Conservation (phyloP, 2,888 invertebrate species). For the Dasypolia templi region DNA sequence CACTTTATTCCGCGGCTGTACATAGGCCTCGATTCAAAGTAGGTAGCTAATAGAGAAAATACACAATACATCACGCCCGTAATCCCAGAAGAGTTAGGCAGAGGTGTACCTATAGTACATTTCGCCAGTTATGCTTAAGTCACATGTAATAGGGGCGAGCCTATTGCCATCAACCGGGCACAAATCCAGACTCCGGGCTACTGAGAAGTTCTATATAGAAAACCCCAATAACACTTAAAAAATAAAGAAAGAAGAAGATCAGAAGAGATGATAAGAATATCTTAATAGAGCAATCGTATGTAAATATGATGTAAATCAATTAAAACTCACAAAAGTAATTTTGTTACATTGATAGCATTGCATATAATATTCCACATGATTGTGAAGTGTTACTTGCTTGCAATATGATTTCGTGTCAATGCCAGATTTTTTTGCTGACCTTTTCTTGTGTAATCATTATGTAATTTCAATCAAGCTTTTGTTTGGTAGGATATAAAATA, state of each 20-base stretch:
- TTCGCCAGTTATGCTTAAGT: too few species aligned
- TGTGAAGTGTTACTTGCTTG: neutral
- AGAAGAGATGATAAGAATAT: too few species aligned
- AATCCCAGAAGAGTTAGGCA: too few species aligned
- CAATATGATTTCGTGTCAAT: constrained; percentile 14
- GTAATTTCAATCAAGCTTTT: constrained; percentile 2
- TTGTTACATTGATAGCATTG: neutral
- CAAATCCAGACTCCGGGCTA: too few species aligned
- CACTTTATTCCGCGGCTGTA: neutral
- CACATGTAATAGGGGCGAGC: too few species aligned
- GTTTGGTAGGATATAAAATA: constrained; percentile 2
- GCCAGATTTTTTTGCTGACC: neutral
- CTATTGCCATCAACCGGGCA: too few species aligned
- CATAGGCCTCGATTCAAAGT: neutral
- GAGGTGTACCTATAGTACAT: too few species aligned
- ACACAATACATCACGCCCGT: too few species aligned
- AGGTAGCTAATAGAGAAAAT: neutral
- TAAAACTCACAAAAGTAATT: neutral
- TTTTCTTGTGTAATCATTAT: neutral
- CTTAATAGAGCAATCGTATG: constrained; percentile 3
- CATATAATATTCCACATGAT: constrained; percentile 14
- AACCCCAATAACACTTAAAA: too few species aligned
- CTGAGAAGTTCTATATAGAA: too few species aligned
- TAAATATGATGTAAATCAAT: constrained; percentile 10
- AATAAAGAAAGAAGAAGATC: too few species aligned